Evolutionary conservation across 92 coral and sea anemone species (phyloP), one percentile per base, ranked within the genome.

Genomic region (Umimayanthus kanabou): DNA sequence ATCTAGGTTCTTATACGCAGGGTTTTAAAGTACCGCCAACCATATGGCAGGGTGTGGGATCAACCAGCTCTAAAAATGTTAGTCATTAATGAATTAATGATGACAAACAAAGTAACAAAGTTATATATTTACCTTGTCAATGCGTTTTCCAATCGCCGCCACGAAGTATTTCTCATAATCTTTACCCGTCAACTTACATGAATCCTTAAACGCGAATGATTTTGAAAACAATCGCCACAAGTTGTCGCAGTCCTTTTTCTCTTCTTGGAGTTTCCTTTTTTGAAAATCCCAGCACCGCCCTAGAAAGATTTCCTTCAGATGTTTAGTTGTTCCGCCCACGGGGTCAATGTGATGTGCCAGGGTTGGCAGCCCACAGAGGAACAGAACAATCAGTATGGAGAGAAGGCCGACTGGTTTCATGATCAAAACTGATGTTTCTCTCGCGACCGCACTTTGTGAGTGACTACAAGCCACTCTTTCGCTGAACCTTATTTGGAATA

Each of bases 221-320:
- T 75, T 40, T 18, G 50, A 75, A 33, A 75, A 75, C 11, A 40
- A 22, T 22, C 14, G 20, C 79, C 79, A 75, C 79, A 75, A 16
- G 26, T 75, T 18, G 20, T 40, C 28, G 28, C 79, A 75, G 50
- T 75, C 25, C 33, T 14, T 39, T 22, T n/a, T 39, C 6, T 6
- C 25, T 75, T 37, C 47, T 4, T 14, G 1, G 4, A 7, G 9
- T n/a, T 23, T 75, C 79, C 14, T 2, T 14, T 40, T 75, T 39
- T 75, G 79, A 75, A 75, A 75, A 14, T 75, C 79, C 50, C 45
- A 75, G 50, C 79, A 75, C 10, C 79, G 79, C 49, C 79, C 79
- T 4, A 75, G n/a, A 5, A 37, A 37, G 1, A 75, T 75, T 40
- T 75, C 79, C 53, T 75, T 75, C 9, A 75, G 25, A 75, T 40